Evolutionary conservation across 1,140 invertebrate species (phyloP), one percentile per base, ranked within the genome.

Genomic region (Anoplophora glabripennis): DNA sequence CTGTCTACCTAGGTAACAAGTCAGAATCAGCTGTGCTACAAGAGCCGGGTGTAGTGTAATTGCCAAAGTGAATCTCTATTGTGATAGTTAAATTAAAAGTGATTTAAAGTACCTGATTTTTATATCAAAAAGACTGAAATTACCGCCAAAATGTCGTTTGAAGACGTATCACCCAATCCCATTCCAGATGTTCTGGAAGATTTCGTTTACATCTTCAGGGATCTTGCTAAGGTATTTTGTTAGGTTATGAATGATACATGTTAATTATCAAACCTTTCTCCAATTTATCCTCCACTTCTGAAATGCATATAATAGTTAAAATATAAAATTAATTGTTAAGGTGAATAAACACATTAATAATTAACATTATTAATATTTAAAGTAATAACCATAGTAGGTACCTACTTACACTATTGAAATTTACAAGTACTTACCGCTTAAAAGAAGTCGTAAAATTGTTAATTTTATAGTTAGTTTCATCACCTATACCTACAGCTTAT

Each of bases 131-230:
- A 41, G 38, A 41, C 38, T 40, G 38, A 40, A 40, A n/a, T 40
- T 15, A 33, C 40, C 15, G 46, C 45, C 21, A 70, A 63, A 51
- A 71, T 73, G 70, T 70, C 60, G 49, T 71, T 68, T 48, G 63
- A 71, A 44, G 72, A 73, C 33, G 21, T 64, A 12, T 49, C 63
- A 4, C 57, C 67, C 3, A 62, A 63, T 21, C 46, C 64, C 45
- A 57, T 70, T 28, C 82, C 83, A 55, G 83, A 84, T 71, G 79
- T 84, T 69, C 78, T 85, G 73, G 83, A 85, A 70, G 83, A 86
- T 73, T 83, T 84, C 71, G 74, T 54, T 11, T 54, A 28, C 38
- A 44, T 54, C 21, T 54, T 54, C 59, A 49, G 21, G 51, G 45
- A 57, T 47, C 33, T 65, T 18, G 34, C 49, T 11, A 54, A 54